Conservation (phyloP, 2,888 invertebrate genomes). For the Himalopsyche kuldschensis region DNA sequence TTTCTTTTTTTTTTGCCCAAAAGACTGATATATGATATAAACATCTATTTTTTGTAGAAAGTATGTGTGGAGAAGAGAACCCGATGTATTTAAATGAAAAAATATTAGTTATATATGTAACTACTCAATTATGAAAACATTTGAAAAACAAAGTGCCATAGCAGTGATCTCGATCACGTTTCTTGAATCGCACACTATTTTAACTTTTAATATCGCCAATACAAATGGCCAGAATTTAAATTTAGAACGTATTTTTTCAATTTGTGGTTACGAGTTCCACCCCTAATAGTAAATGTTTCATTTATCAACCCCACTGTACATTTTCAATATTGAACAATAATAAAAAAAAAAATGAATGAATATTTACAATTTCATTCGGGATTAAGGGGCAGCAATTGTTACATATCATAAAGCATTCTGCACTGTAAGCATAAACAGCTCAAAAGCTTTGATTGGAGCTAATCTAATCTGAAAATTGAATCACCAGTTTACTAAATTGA, state of each 20-base stretch:
- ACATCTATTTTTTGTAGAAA: too few species aligned
- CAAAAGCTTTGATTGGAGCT: too few species aligned
- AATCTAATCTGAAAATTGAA: too few species aligned
- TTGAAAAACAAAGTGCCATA: too few species aligned
- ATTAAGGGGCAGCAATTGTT: not conserved
- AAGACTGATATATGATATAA: too few species aligned
- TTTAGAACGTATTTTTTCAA: conserved; percentile 1
- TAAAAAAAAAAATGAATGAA: not conserved
- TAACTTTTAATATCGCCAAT: not conserved
- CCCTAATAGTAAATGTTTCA: not conserved
- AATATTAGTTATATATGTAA: too few species aligned
- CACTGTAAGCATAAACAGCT: too few species aligned
- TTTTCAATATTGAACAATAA: not conserved
- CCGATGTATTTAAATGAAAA: too few species aligned
- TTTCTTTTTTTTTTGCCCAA: too few species aligned
- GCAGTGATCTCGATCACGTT: not conserved
- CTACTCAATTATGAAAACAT: too few species aligned
- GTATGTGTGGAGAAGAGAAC: too few species aligned
- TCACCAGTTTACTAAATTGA: too few species aligned
- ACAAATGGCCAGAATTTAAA: not conserved
- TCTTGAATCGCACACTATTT: not conserved
- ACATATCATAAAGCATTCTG: not conserved
- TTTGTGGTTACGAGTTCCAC: not conserved
- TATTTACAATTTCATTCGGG: not conserved
- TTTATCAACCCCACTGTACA: not conserved